Conservation (phyloP, 2,113 vertebrate genomes). For the Apteryx owenii region DNA sequence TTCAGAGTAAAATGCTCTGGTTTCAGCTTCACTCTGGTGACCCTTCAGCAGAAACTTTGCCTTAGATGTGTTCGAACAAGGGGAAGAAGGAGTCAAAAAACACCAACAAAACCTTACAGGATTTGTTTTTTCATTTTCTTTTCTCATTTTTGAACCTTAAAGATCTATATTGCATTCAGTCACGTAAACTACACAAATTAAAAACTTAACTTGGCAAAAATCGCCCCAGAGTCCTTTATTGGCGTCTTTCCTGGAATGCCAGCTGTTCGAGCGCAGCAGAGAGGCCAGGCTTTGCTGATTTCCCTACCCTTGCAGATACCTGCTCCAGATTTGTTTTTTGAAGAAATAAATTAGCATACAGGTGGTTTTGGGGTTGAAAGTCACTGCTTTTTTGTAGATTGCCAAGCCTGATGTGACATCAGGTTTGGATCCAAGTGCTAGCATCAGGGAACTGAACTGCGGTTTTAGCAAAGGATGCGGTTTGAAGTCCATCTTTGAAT, state of each 20-base stretch:
- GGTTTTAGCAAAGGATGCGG: background rate
- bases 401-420: background rate
- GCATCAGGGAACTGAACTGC: background rate
- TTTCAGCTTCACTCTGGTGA: background rate
- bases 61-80: background rate
- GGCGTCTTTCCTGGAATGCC: conserved; percentile 67
- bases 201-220: conserved; percentile 46
- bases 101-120: background rate
- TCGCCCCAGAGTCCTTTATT: background rate
- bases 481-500: background rate
- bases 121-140: background rate
- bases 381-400: background rate
- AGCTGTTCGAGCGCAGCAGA: conserved; percentile 46
- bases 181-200: conserved; percentile 19
- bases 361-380: conserved; percentile 50
- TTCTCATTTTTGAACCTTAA: background rate
- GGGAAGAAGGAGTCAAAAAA: background rate
- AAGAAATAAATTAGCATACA: conserved; percentile 50
- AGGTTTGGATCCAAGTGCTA: background rate
- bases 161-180: conserved; percentile 1
- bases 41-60: background rate
- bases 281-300: conserved; percentile 12
- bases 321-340: conserved; percentile 27
- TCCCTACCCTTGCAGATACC: conserved; percentile 49
- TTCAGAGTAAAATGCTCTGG: background rate